Evolutionary conservation across 2,113 vertebrate species (phyloP), one percentile per base, ranked within the genome.

Genomic region (Paedocypris sp.): DNA sequence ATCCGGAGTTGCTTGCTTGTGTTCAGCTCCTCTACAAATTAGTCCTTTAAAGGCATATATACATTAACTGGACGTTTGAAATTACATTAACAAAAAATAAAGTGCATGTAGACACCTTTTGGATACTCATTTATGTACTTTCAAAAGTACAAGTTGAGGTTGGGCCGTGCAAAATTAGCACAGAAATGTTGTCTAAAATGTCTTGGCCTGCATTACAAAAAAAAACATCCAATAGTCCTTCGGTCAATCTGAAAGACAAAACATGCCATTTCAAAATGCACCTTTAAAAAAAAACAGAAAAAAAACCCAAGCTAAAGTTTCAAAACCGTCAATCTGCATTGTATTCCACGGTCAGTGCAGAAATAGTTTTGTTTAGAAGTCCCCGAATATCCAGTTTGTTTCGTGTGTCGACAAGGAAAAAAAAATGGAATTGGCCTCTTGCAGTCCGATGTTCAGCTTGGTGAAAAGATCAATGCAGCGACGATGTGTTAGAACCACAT

Each of bases 381-480:
- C 41, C 42, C 43, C 20, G 52, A 54, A 45, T 52, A 26, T 52
- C 19, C 52, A 43, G 51, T 36, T 25, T 63, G 35, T 32, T 19
- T 29, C 5, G 12, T 12, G 25, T 68, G 51, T 68, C 54, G 53
- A 20, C 58, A 51, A 38, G n/a, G n/a, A 47, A 66, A 61, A 45
- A 54, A 50, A 60, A 26, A 52, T 48, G 22, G 39, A 54, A 36
- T 84, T 38, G 33, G 29, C 58, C 49, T 67, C 64, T 42, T 41
- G 29, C 5, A 83, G 84, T 87, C 85, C 87, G 88, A 72, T 88
- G 85, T 85, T 87, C 89, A 89, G 87, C 87, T 89, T 84, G 90
- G 86, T 86, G 76, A 82, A 74, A 84, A 79, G 62, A 62, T 77
- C 73, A 76, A 74, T 70, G 77, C 79, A 76, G 68, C 48, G 71